Evolutionary conservation across 1,140 invertebrate species (phyloP).

Genomic region (Pachypeltis micranthus): DNA sequence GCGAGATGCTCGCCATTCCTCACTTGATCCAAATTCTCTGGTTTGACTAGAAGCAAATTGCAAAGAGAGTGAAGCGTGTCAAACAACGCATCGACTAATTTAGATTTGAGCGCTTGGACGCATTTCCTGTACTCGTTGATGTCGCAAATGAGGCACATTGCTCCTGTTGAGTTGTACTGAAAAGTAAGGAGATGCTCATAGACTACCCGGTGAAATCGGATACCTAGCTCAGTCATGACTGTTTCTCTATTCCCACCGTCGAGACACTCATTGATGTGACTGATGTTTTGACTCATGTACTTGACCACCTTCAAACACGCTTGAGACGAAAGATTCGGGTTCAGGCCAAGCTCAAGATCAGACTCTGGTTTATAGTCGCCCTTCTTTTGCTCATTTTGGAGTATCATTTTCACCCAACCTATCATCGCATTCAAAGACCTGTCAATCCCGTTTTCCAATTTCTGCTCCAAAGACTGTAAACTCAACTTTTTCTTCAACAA

Average conservation of each 20-base stretch:
- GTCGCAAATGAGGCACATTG: constrained; percentile 12
- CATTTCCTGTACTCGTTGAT: constrained; percentile 60
- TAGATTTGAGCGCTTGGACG: constrained; percentile 58
- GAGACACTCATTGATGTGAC: constrained; percentile 67
- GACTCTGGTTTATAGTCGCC: constrained; percentile 91
- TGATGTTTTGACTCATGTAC: constrained; percentile 64
- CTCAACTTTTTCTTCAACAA: constrained; percentile 74
- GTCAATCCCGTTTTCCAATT: constrained; percentile 82
- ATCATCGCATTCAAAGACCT: constrained; percentile 72
- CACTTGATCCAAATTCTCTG: constrained; percentile 91
- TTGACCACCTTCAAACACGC: constrained; percentile 80
- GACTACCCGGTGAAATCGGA: constrained; percentile 82
- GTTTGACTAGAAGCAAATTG: constrained; percentile 88
- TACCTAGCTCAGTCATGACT: constrained; percentile 78
- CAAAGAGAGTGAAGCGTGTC: constrained; percentile 90
- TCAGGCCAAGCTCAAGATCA: constrained; percentile 48
- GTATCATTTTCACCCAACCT: constrained; percentile 80
- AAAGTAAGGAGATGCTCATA: constrained; percentile 91
- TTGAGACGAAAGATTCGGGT: constrained; percentile 36
- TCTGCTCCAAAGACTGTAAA: constrained; percentile 79
- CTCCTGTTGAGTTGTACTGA: constrained; percentile 81
- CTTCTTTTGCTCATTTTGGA: constrained; percentile 90
- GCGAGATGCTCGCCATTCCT: constrained; percentile 87
- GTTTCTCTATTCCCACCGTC: constrained; percentile 88
- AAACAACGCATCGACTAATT: constrained; percentile 74